Conservation (phyloP, 2,888 invertebrate species). For the Nemurella pictetii region DNA sequence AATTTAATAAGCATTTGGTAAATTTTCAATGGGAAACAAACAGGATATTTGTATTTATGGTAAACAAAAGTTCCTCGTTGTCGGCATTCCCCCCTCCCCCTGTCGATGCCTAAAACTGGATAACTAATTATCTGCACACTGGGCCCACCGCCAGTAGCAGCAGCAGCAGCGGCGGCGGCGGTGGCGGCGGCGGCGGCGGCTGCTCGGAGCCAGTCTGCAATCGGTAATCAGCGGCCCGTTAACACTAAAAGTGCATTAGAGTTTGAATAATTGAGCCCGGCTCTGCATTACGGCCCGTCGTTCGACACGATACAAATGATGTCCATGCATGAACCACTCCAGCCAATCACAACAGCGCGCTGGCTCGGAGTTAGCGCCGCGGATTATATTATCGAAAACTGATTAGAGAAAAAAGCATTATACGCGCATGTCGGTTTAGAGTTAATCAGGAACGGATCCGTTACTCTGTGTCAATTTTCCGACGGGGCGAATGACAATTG, state of each 20-base stretch:
- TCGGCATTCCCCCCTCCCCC: not conserved
- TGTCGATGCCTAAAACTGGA: not conserved
- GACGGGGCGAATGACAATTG: not conserved
- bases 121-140: not conserved
- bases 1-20: no score
- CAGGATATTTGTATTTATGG: no score
- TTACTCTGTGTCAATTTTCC: not conserved
- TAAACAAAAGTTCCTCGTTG: not conserved
- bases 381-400: not conserved
- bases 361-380: not conserved
- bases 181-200: no score
- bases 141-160: not conserved
- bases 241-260: not conserved
- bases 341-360: not conserved
- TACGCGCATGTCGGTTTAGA: not conserved
- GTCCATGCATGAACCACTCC: not conserved
- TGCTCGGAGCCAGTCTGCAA: not conserved
- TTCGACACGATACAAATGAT: not conserved
- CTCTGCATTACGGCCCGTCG: not conserved
- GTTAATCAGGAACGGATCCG: not conserved
- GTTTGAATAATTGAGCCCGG: not conserved
- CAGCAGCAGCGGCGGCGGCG: no score
- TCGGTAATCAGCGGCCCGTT: not conserved
- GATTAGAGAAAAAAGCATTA: not conserved
- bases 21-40: no score